Evolutionary conservation across 2,113 vertebrate species (phyloP).

Genomic region (Ivindomyrus marchei): DNA sequence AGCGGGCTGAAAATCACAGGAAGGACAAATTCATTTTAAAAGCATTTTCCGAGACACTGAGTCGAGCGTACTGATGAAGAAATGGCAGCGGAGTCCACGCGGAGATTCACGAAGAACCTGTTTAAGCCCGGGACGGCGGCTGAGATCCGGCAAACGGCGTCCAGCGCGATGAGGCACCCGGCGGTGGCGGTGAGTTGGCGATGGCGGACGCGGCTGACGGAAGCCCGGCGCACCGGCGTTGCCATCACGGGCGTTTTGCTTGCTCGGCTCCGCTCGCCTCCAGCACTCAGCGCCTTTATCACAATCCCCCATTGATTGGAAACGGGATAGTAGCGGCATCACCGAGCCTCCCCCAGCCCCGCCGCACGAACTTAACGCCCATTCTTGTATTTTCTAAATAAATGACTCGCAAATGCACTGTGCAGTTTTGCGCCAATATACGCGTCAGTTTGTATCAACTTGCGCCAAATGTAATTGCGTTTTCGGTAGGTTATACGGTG

Average conservation of each 20-base stretch:
- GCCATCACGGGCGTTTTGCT: neutral
- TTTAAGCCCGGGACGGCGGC: conserved; percentile 79
- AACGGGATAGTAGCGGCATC: neutral
- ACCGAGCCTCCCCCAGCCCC: neutral
- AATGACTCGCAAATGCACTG: neutral
- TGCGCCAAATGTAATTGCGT: neutral
- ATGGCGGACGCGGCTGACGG: neutral
- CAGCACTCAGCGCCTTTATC: neutral
- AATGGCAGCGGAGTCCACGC: conserved; percentile 68
- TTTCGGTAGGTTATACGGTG: neutral
- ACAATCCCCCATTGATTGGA: neutral
- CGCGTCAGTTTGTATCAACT: neutral
- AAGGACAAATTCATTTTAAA: neutral
- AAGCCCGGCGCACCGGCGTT: neutral
- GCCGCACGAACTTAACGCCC: conserved; percentile 12
- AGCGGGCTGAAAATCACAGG: neutral
- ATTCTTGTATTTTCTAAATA: neutral
- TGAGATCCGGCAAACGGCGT: conserved; percentile 77
- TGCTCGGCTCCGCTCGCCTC: neutral
- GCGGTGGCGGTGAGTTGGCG: conserved; percentile 56
- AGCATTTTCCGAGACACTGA: neutral
- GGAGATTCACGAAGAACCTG: conserved; percentile 88
- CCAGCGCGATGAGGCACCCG: conserved; percentile 60
- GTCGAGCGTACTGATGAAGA: conserved; percentile 55
- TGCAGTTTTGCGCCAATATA: neutral